These are phyloP conservation scores for Sphinx pinastri DNA, from an alignment of 2,888 invertebrate genomes.

Conservation along the genomic window DNA sequence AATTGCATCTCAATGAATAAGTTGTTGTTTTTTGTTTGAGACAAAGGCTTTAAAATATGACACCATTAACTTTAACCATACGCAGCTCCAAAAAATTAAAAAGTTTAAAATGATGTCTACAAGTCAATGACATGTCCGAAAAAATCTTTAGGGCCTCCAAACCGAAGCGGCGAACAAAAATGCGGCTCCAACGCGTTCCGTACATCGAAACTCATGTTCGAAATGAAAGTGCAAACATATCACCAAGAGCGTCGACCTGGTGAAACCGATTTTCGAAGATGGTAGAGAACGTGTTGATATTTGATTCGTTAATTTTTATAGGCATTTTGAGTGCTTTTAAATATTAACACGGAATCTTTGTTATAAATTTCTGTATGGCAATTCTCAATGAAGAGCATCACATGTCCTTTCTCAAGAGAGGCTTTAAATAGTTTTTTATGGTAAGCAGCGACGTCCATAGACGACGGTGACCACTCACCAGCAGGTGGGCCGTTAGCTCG, in stretches of 20 bases:
- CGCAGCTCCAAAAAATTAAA: not conserved
- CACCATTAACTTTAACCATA: not conserved
- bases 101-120: not conserved
- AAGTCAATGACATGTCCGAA: not conserved
- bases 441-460: too few species aligned
- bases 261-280: not conserved
- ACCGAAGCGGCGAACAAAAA: not conserved
- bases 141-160: conserved; percentile 2
- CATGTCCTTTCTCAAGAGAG: too few species aligned
- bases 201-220: not conserved
- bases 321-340: not conserved
- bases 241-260: not conserved
- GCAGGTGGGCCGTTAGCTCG: too few species aligned
- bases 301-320: too few species aligned
- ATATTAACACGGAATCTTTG: not conserved
- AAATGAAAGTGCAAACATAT: conserved; percentile 18
- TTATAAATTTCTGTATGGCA: too few species aligned
- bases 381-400: too few species aligned
- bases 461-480: too few species aligned
- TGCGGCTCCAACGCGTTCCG: not conserved
- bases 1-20: too few species aligned
- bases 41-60: too few species aligned
- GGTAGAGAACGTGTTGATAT: not conserved
- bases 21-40: too few species aligned
- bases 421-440: too few species aligned